These are phyloP conservation scores for Oscheius sp. DNA, from an alignment of 2,888 invertebrate species.

Conservation along the genomic window DNA sequence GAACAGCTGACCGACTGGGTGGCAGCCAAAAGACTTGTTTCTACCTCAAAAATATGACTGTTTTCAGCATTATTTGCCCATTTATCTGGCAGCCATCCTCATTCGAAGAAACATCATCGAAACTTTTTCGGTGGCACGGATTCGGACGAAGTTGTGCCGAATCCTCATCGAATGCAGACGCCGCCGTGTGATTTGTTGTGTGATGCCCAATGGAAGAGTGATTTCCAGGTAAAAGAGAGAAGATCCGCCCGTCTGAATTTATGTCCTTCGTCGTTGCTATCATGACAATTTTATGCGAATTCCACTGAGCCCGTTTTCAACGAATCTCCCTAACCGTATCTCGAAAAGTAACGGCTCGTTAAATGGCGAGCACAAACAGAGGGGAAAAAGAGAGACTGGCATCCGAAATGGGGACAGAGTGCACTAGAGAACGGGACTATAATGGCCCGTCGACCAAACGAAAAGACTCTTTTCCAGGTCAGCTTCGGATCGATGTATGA, in stretches of 20 bases:
- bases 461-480: constrained; percentile 38
- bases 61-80: neutral
- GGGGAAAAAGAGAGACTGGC: constrained; percentile 21
- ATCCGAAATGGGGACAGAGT: constrained; percentile 19
- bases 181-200: constrained; percentile 50
- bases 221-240: constrained; percentile 47
- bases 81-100: neutral
- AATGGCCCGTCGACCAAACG: neutral
- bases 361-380: constrained; percentile 7
- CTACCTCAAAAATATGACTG: neutral
- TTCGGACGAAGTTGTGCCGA: constrained; percentile 22
- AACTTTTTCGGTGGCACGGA: neutral
- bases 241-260: too few relatives aligned
- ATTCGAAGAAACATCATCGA: neutral
- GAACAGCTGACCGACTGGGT: constrained; percentile 1
- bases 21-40: neutral
- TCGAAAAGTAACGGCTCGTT: constrained; percentile 6
- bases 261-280: neutral
- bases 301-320: constrained; percentile 5
- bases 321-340: constrained; percentile 9
- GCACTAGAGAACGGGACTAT: neutral
- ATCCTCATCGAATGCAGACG: constrained; percentile 26
- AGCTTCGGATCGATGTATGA: constrained; percentile 51
- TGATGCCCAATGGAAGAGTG: constrained; percentile 57
- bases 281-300: constrained; percentile 24